These are phyloP conservation scores for Caloenas nicobarica DNA, from an alignment of 2,113 vertebrate genomes.

Conservation along the genomic window DNA sequence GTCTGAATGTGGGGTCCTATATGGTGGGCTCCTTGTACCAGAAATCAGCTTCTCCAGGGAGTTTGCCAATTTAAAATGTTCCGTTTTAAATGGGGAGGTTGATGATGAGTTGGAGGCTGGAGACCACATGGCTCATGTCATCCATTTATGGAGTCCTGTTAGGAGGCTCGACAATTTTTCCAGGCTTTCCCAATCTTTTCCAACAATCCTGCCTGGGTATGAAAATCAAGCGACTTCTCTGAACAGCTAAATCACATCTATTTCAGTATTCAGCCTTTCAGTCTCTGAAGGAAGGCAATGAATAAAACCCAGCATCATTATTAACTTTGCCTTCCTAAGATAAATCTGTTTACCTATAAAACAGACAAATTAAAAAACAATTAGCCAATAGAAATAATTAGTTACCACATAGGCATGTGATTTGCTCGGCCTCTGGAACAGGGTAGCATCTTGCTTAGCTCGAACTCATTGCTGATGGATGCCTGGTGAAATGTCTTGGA, in stretches of 20 bases:
- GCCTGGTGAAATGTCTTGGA: conserved; percentile 45
- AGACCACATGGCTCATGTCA: neutral
- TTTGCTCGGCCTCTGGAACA: conserved; percentile 44
- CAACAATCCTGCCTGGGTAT: neutral
- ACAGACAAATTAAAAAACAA: conserved; percentile 48
- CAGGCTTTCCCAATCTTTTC: neutral
- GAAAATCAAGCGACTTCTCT: neutral
- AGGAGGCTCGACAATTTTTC: neutral
- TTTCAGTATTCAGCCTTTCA: neutral
- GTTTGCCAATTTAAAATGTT: neutral
- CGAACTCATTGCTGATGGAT: conserved; percentile 29
- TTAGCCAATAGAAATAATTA: conserved; percentile 61
- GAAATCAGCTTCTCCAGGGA: neutral
- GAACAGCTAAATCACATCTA: neutral
- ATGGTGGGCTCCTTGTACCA: neutral
- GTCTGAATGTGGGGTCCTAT: neutral
- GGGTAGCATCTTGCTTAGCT: conserved; percentile 24
- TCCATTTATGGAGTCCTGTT: neutral
- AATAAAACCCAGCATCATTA: neutral
- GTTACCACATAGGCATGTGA: neutral
- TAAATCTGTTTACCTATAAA: conserved; percentile 66
- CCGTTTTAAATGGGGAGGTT: neutral
- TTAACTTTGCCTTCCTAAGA: conserved; percentile 39
- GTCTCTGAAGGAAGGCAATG: neutral
- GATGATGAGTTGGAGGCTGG: neutral